Base-by-base conservation (phyloP, 1,140 invertebrate species). In the Pseudomyrmex concolor region DNA sequence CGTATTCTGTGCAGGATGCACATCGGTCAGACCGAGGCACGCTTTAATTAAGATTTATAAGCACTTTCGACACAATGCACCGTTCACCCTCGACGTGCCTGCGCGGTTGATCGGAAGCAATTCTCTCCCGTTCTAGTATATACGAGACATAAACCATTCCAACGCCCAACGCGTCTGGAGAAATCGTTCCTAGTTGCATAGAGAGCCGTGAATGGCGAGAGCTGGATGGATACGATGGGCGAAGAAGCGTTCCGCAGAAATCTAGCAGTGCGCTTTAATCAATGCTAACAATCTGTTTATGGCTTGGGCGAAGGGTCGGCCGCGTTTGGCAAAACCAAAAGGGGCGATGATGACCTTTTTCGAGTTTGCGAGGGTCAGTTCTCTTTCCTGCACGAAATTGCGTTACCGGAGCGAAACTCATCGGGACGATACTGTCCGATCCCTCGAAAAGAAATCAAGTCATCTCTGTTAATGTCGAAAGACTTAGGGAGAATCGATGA, bases 271-370 rank as follows among this genome's bases (percentile, higher is more conserved):
- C 85, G 80, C 73, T 89, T 89, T 89, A 89, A 89, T 89, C 87
- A 89, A 89, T 87, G 83, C 83, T 89, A 89, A 89, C 88, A 86
- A 89, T 89, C 85, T 73, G 87, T 87, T 87, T 89, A 89, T 89
- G 84, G 85, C 77, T 70, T 74, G 78, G 68, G 74, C 78, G 78
- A 64, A 84, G 87, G 87, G 87, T 85, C 62, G 76, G n/a, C 8
- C n/a, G 50, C 57, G 12, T 80, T 67, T 63, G 45, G 50, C 51
- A 25, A 81, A 71, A 73, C 60, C 55, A 50, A 66, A 59, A 59
- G 84, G 78, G 34, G 66, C 55, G 68, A 51, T 45, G 51, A 50
- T 63, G 86, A 89, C 71, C 60, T 86, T 81, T 84, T 76, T 64
- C 19, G 34, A 43, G 17, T 66, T 59, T 60, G 88, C 80, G 88